Percentiles rank a stretch among this genome's conserved stretches.
Conservation (phyloP, 2,888 invertebrate genomes). For the Xiphydria camelus region DNA sequence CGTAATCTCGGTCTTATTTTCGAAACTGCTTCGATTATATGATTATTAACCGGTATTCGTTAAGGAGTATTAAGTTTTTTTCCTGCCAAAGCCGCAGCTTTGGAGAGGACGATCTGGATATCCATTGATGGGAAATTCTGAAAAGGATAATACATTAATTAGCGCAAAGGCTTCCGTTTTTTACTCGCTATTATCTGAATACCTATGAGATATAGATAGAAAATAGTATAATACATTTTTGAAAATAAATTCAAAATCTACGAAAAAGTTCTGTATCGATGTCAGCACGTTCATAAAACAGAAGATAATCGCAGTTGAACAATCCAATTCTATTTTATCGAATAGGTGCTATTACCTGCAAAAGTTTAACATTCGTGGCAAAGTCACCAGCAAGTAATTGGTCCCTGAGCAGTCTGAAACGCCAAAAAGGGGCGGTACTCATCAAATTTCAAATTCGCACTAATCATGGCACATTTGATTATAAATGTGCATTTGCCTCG, state of each 20-base stretch:
- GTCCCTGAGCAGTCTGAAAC: constrained; percentile 76
- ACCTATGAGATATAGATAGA: no score
- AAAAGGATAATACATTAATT: constrained; percentile 12
- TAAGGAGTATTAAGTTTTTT: constrained; percentile 43
- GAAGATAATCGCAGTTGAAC: no score
- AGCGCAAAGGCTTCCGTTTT: background rate
- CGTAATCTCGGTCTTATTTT: background rate
- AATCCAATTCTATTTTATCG: background rate
- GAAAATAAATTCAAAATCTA: no score
- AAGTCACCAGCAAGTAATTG: constrained; percentile 87
- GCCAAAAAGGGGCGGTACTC: background rate
- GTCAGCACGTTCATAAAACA: no score
- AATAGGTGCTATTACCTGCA: constrained; percentile 66
- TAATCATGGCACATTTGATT: no score
- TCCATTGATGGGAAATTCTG: constrained; percentile 87
- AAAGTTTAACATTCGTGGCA: constrained; percentile 88
- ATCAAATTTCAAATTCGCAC: no score
- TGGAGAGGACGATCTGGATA: constrained; percentile 79
- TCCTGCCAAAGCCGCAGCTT: constrained; percentile 70
- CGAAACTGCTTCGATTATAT: background rate
- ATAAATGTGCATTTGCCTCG: constrained; percentile 1
- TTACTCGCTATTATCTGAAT: background rate
- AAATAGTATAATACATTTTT: no score
- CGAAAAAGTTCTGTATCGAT: no score
- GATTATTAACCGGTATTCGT: constrained; percentile 7